Evolutionary conservation across 2,888 invertebrate species (phyloP).

Genomic region (Gibbula magus): DNA sequence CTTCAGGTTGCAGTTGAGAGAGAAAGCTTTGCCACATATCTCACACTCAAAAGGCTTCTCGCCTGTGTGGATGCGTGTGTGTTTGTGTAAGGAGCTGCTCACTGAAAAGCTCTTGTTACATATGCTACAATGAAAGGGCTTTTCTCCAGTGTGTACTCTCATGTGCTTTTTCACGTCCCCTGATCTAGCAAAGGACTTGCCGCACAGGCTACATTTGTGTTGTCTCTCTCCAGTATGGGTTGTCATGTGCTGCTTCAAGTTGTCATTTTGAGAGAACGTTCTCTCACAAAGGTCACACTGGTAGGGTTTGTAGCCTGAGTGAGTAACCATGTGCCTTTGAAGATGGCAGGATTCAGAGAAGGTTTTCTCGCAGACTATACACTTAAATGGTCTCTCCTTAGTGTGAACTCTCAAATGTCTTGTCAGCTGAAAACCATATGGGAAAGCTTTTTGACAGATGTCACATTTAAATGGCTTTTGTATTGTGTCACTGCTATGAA

Average conservation of each 20-base stretch:
- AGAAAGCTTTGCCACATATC: neutral
- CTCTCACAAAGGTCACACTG: constrained; percentile 1
- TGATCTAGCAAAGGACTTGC: neutral
- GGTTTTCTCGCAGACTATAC: neutral
- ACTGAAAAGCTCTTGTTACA: constrained; percentile 9
- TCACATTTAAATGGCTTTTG: neutral
- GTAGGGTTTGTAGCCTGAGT: neutral
- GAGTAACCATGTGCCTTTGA: constrained; percentile 8
- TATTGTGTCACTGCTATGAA: neutral
- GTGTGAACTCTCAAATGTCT: neutral
- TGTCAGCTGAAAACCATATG: neutral
- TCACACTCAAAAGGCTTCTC: neutral
- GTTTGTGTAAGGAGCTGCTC: neutral
- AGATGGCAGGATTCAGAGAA: constrained; percentile 4
- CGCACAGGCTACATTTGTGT: neutral
- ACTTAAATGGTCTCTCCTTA: neutral
- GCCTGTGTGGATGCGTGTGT: neutral
- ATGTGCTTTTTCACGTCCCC: constrained; percentile 8
- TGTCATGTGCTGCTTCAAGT: constrained; percentile 7
- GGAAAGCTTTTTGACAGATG: neutral
- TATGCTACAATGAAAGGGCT: neutral
- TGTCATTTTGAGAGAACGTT: neutral
- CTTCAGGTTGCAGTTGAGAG: constrained; percentile 9
- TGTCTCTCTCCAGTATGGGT: constrained; percentile 1
- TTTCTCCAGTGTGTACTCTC: constrained; percentile 3